Evolutionary conservation across 2,113 vertebrate genomes (phyloP), one percentile per base, ranked within the genome.

Genomic region (Grallaria varia): DNA sequence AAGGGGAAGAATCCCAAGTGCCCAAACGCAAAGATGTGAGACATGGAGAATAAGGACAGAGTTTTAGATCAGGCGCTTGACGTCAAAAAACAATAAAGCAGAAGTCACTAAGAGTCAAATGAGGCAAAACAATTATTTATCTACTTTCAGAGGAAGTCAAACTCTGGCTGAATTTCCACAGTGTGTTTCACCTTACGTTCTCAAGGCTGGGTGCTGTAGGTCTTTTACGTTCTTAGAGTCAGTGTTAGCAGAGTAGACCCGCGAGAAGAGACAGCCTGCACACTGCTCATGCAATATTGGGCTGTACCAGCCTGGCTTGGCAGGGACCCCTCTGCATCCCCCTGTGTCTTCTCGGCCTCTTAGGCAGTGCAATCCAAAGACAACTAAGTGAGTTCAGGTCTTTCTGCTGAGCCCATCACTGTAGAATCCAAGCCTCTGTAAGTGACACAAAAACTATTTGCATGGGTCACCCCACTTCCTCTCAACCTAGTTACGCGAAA

Each of bases 381-480:
- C n/a, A 52, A 5, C 76, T 72, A 56, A 59, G 72, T 37, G 53
- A 79, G 89, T 8, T 18, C 74, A 68, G 72, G 40, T 77, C 67
- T 64, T 90, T 94, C 22, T 0, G 69, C 93, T 81, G 90, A 94
- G 77, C 79, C 68, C 87, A 88, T 75, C 83, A 30, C 88, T 64
- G 13, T 3, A 78, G 85, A 58, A 18, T 89, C 64, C 56, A 68
- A 94, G 79, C 86, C 66, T 96, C 93, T 96, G 85, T 92, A 73
- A 88, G 64, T 4, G 63, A 55, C 95, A 94, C 94, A 95, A 92
- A 95, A 96, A 84, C 68, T 83, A 63, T 81, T 89, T 67, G 93
- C 94, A 87, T 93, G 93, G 96, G 91, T 97, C 90, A 93, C 93
- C 95, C 95, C 90, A 84, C 88, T 95, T 95, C 95, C 93, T 95